Conservation (phyloP, 2,888 invertebrate species). For the Drosophila borborema region DNA sequence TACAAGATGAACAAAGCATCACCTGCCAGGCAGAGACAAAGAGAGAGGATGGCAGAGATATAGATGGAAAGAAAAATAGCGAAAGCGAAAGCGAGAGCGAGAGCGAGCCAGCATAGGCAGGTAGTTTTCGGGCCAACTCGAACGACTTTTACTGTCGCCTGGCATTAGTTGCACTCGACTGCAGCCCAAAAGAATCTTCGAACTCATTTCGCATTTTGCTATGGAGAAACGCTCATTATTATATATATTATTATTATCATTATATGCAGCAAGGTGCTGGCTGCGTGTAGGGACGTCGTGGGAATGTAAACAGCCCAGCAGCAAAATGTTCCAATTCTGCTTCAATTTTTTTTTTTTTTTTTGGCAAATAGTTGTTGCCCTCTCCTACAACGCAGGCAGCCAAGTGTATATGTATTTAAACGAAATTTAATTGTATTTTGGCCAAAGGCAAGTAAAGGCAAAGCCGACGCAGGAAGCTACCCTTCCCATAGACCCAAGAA, state of each 20-base stretch:
- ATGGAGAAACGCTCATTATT: conserved; percentile 77
- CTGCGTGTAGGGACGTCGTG: conserved; percentile 66
- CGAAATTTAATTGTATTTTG: conserved; percentile 78
- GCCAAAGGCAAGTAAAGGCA: conserved; percentile 39
- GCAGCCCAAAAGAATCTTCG: conserved; percentile 39
- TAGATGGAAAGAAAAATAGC: too few species aligned
- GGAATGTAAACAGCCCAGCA: conserved; percentile 74
- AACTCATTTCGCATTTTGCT: conserved; percentile 81
- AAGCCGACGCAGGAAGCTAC: conserved; percentile 52
- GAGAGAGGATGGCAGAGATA: not conserved
- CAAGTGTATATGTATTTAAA: conserved; percentile 60
- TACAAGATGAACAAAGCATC: conserved; percentile 32
- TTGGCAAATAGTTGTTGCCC: conserved; percentile 39
- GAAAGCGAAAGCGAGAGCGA: not conserved
- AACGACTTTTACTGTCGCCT: conserved; percentile 64
- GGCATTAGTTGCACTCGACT: conserved; percentile 67
- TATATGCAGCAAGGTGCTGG: conserved; percentile 68
- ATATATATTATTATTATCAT: conserved; percentile 52
- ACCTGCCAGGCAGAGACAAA: conserved; percentile 52
- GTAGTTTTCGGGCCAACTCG: conserved; percentile 12
- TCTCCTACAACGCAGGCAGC: conserved; percentile 3
- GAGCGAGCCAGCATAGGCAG: not conserved
- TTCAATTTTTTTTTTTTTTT: conserved; percentile 28
- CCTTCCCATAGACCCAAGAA: conserved; percentile 44
- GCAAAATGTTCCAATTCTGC: conserved; percentile 20